A percentile compares a stretch with the other conserved stretches of the same genome.
Evolutionary conservation across 37 sponge, comb jelly and placozoan species (phyloP).

Genomic region (Amphimedon queenslandica): DNA sequence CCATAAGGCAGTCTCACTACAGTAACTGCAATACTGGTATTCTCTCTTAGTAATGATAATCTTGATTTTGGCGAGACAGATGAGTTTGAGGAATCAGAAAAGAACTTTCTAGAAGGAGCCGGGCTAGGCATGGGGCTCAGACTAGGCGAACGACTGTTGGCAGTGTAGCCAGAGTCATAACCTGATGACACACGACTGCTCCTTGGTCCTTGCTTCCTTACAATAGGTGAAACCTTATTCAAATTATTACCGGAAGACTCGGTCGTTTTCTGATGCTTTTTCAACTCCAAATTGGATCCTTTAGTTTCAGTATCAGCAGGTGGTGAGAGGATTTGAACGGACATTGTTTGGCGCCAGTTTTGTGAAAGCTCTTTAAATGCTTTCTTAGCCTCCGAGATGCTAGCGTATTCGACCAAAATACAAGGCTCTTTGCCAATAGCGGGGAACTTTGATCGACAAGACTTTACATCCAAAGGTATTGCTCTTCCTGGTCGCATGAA

Average conservation of each 20-base stretch:
- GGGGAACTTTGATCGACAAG: slow-evolving; percentile 32
- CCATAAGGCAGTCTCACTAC: slow-evolving; percentile 80
- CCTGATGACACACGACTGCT: slow-evolving; percentile 4
- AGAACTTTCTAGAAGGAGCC: slow-evolving; percentile 26
- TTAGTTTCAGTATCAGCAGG: slow-evolving; percentile 4
- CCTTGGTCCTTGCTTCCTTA: background rate
- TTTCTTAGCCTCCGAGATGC: slow-evolving; percentile 37
- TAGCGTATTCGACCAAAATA: slow-evolving; percentile 70
- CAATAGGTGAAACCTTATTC: background rate
- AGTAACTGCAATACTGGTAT: background rate
- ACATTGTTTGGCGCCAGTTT: slow-evolving; percentile 63
- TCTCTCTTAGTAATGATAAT: slow-evolving; percentile 1
- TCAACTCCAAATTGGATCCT: slow-evolving; percentile 5
- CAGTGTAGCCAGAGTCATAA: slow-evolving; percentile 57
- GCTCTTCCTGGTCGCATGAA: slow-evolving; percentile 67
- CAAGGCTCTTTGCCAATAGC: slow-evolving; percentile 56
- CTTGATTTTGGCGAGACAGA: background rate
- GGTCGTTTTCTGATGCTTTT: slow-evolving; percentile 3
- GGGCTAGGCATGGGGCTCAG: slow-evolving; percentile 57
- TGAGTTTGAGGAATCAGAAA: background rate
- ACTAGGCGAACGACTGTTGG: slow-evolving; percentile 11
- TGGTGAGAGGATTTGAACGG: slow-evolving; percentile 22
- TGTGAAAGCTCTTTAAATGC: slow-evolving; percentile 37
- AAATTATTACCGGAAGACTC: background rate
- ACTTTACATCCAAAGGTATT: slow-evolving; percentile 74